These are phyloP conservation scores for Oreochromis aureus DNA, from an alignment of 2,113 vertebrate species.

Conservation along the genomic window DNA sequence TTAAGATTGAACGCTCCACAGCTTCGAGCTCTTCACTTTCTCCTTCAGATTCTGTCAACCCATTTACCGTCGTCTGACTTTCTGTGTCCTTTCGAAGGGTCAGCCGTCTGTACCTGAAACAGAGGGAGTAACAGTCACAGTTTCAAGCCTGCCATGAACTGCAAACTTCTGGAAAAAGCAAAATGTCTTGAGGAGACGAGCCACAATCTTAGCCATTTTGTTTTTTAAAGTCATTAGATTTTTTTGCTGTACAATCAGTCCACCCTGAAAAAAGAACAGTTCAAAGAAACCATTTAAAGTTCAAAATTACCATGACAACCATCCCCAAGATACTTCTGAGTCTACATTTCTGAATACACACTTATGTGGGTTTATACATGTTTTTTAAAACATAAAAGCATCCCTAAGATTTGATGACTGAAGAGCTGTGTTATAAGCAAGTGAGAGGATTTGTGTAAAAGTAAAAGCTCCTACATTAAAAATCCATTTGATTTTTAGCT, in stretches of 20 bases:
- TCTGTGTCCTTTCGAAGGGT: slow-evolving; percentile 62
- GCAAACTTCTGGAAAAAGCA: background rate
- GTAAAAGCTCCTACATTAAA: background rate
- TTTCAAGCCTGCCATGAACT: background rate
- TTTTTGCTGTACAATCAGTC: background rate
- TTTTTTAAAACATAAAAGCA: background rate
- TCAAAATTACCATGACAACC: background rate
- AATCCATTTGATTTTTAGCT: background rate
- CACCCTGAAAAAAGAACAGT: background rate
- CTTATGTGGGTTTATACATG: background rate
- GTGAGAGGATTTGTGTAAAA: background rate
- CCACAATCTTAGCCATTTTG: background rate
- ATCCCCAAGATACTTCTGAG: background rate
- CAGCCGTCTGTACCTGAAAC: slow-evolving; percentile 40
- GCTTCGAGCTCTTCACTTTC: slow-evolving; percentile 81
- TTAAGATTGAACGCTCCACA: slow-evolving; percentile 83
- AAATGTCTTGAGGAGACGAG: background rate
- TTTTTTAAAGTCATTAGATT: background rate
- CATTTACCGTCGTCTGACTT: slow-evolving; percentile 54
- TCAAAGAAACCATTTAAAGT: background rate
- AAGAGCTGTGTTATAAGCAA: background rate
- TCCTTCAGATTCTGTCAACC: slow-evolving; percentile 69
- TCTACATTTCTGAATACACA: background rate
- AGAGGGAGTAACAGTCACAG: background rate
- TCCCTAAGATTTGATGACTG: background rate